A percentile compares a stretch with the other conserved stretches of the same genome.
Evolutionary conservation across 2,113 vertebrate species (phyloP).

Genomic region (Solea senegalensis): DNA sequence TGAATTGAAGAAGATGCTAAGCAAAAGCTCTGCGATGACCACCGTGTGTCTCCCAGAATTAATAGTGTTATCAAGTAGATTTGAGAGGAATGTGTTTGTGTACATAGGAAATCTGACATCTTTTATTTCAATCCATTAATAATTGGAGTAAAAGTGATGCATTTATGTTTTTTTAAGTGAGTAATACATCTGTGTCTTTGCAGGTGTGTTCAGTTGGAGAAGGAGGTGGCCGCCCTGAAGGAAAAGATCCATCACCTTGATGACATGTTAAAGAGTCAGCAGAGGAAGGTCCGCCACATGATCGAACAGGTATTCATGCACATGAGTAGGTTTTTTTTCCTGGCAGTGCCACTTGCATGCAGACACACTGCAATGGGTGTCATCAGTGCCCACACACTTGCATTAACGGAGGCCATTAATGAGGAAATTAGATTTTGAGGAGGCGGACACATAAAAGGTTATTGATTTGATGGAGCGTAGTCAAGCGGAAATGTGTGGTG

Average conservation of each 20-base stretch:
- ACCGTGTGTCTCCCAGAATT: too few relatives aligned
- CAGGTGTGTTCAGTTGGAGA: slow-evolving; percentile 85
- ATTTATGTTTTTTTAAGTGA: too few relatives aligned
- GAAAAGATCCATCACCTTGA: slow-evolving; percentile 93
- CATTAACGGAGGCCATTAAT: slow-evolving; percentile 35
- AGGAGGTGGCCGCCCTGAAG: slow-evolving; percentile 83
- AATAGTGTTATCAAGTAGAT: too few relatives aligned
- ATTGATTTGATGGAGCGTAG: slow-evolving; percentile 46
- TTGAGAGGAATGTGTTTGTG: too few relatives aligned
- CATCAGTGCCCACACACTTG: not conserved
- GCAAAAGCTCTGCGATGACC: too few relatives aligned
- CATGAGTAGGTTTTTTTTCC: not conserved
- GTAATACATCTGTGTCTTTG: not conserved
- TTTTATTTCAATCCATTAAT: too few relatives aligned
- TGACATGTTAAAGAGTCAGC: slow-evolving; percentile 94
- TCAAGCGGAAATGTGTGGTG: slow-evolving; percentile 25
- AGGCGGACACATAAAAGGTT: slow-evolving; percentile 19
- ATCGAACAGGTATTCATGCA: slow-evolving; percentile 88
- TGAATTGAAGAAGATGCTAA: too few relatives aligned
- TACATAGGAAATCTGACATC: too few relatives aligned
- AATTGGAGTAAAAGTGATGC: too few relatives aligned
- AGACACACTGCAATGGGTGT: slow-evolving; percentile 3
- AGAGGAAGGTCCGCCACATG: slow-evolving; percentile 94
- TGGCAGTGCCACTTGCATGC: not conserved
- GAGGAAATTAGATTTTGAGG: slow-evolving; percentile 37